phyloP scores from a whole-genome alignment of 30 jellyfish, hydroid and myxozoan genomes.

The Aurelia sp. region DNA sequence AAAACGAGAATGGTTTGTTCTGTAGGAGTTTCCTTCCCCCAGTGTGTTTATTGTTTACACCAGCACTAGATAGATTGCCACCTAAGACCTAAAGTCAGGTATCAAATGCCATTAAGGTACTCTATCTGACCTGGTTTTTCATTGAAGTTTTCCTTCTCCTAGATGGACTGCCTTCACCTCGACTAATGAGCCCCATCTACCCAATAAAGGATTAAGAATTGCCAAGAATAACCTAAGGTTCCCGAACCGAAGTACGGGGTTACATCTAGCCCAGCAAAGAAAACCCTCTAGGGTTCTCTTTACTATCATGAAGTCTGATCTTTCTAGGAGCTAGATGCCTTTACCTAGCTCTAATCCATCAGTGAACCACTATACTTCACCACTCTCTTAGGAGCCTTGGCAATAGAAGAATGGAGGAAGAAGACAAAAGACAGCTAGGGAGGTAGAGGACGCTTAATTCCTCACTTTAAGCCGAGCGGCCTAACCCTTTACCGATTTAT shows the following conservation, averaged over 20 bases:
- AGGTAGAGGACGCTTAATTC: too few species aligned
- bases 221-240: too few species aligned
- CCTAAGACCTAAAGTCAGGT: conserved; percentile 19
- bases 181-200: too few species aligned
- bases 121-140: too few species aligned
- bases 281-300: too few species aligned
- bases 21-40: conserved; percentile 42
- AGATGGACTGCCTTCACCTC: too few species aligned
- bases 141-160: too few species aligned
- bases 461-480: conserved; percentile 20
- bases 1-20: conserved; percentile 35
- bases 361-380: conserved; percentile 19
- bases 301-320: too few species aligned
- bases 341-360: conserved; percentile 42
- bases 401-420: conserved; percentile 34
- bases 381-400: conserved; percentile 27
- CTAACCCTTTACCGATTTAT: conserved; percentile 1
- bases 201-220: too few species aligned
- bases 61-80: conserved; percentile 51
- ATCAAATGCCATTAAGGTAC: conserved; percentile 5
- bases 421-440: conserved; percentile 32
- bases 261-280: too few species aligned
- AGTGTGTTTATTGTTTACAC: conserved; percentile 43
- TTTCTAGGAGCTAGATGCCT: conserved; percentile 54
- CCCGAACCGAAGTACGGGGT: too few species aligned